Conservation (phyloP, 2,113 vertebrate genomes). For the Halcyon malimbica region DNA sequence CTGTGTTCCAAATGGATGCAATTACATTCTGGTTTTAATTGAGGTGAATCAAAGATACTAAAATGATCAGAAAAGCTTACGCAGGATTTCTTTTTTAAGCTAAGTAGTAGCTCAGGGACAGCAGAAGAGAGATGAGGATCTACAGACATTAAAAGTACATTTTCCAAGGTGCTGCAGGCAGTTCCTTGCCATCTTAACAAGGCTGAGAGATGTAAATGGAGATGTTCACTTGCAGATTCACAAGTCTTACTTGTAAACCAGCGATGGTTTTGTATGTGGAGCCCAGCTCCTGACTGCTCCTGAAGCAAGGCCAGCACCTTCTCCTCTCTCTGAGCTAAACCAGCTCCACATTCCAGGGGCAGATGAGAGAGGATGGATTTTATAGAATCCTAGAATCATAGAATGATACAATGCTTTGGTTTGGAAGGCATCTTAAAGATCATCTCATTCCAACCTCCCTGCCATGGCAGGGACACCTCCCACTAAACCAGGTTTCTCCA, state of each 20-base stretch:
- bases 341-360: accelerated
- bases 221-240: not conserved
- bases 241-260: not conserved
- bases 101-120: not conserved
- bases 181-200: not conserved
- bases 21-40: not conserved
- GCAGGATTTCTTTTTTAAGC: not conserved
- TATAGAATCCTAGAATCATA: not conserved
- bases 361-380: not conserved
- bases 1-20: not conserved
- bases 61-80: not conserved
- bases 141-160: not conserved
- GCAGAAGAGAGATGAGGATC: not conserved
- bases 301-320: not conserved
- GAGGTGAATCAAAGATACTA: not conserved
- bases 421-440: too few species aligned
- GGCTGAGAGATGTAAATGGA: not conserved
- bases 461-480: too few species aligned
- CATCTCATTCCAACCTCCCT: too few species aligned
- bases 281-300: accelerated
- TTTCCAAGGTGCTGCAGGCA: not conserved
- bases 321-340: not conserved
- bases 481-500: too few species aligned
- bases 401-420: too few species aligned
- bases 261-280: not conserved